phyloP scores from a whole-genome alignment of 2,797 vertebrate genomes.

The Sebastes alutus region DNA sequence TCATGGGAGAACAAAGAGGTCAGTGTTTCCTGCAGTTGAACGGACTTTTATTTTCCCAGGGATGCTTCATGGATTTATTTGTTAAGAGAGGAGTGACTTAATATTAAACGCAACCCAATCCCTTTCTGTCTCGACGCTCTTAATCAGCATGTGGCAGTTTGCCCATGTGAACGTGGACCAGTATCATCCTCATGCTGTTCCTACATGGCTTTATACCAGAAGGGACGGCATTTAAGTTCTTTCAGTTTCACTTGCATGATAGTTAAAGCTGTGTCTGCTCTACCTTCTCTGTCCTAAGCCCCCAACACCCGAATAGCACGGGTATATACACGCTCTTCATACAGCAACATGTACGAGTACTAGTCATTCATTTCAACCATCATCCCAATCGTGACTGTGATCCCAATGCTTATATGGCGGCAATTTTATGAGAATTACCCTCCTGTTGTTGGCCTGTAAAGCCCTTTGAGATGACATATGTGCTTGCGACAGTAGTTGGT shows the following conservation, averaged over 20 bases:
- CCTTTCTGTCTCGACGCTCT: constrained; percentile 24
- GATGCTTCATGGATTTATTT: constrained; percentile 38
- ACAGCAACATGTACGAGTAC: no score
- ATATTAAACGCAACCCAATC: constrained; percentile 51
- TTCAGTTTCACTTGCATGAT: background rate
- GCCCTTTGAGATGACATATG: background rate
- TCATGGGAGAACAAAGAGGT: constrained; percentile 46
- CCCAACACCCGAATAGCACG: no score
- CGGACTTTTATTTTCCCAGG: constrained; percentile 36
- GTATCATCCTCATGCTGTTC: background rate
- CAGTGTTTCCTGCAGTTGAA: constrained; percentile 49
- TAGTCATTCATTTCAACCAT: no score
- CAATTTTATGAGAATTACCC: no score
- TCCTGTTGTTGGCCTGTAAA: background rate
- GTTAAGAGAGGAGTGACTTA: constrained; percentile 27
- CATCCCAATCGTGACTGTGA: no score
- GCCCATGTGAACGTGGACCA: constrained; percentile 29
- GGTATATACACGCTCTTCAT: no score
- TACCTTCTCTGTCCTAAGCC: no score
- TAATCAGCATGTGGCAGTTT: constrained; percentile 37
- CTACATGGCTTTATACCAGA: background rate
- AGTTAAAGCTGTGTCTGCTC: background rate
- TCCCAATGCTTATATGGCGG: no score
- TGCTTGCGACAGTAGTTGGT: no score
- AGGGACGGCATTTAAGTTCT: background rate